Percentiles rank a stretch among this genome's conserved stretches.
Conservation (phyloP, 2,797 vertebrate genomes). For the Spinus pinus region DNA sequence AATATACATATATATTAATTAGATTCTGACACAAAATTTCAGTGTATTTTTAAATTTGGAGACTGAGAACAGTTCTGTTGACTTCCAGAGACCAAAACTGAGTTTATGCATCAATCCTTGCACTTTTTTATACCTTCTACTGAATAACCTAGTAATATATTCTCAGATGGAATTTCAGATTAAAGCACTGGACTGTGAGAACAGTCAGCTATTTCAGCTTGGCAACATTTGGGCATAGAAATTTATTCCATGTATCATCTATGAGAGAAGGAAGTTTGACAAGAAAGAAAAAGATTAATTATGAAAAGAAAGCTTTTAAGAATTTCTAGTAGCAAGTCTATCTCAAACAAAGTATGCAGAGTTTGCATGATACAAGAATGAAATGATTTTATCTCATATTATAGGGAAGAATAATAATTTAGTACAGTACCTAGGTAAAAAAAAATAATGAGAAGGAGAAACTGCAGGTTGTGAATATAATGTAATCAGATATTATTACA, state of each 20-base stretch:
- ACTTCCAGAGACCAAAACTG: not conserved
- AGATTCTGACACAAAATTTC: not conserved
- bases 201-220: not conserved
- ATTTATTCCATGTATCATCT: not conserved
- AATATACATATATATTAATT: not conserved
- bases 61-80: not conserved
- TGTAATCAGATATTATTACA: not conserved
- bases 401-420: not conserved
- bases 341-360: not conserved
- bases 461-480: not conserved
- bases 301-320: not conserved
- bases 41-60: not conserved
- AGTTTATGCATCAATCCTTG: not conserved
- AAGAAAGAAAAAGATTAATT: conserved; percentile 5
- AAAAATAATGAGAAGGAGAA: not conserved
- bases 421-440: not conserved
- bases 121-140: not conserved
- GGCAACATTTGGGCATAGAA: not conserved
- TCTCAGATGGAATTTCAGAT: not conserved
- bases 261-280: not conserved
- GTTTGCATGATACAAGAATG: not conserved
- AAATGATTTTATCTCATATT: not conserved
- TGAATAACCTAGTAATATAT: not conserved
- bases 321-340: not conserved
- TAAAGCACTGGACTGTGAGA: not conserved